These are phyloP conservation scores for Triplophysa tibetana DNA, from an alignment of 2,113 vertebrate genomes.

Conservation along the genomic window DNA sequence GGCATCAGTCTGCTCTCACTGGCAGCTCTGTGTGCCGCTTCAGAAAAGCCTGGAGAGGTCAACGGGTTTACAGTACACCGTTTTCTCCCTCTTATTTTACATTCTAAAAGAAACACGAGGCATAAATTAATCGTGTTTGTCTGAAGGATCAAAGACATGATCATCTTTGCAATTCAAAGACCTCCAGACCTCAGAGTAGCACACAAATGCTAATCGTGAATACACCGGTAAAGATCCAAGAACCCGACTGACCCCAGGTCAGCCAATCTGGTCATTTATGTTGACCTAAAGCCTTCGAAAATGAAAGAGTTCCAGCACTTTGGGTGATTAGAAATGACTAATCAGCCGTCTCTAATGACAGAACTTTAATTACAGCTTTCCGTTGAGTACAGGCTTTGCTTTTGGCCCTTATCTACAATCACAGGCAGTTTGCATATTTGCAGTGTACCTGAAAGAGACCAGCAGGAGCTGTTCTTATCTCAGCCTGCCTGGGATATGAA, in stretches of 20 bases:
- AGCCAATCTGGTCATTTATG: conserved; percentile 4
- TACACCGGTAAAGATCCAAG: conserved; percentile 33
- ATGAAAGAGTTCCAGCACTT: conserved; percentile 46
- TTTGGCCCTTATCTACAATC: conserved; percentile 50
- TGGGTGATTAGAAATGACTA: conserved; percentile 48
- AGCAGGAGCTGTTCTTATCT: conserved; percentile 51
- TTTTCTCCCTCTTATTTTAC: neutral
- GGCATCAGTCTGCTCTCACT: conserved; percentile 14
- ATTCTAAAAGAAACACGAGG: neutral
- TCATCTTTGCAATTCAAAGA: conserved; percentile 22
- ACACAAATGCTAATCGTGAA: conserved; percentile 43
- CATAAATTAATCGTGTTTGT: conserved; percentile 30
- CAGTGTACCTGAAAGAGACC: conserved; percentile 57
- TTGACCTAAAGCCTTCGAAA: conserved; percentile 44
- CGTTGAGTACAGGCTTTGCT: conserved; percentile 38
- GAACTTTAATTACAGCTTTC: conserved; percentile 50
- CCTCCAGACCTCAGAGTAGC: conserved; percentile 15
- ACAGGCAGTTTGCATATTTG: conserved; percentile 59
- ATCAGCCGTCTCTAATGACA: conserved; percentile 55
- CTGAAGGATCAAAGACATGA: conserved; percentile 27
- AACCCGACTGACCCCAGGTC: conserved; percentile 38
- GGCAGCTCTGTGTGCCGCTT: neutral
- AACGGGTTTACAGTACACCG: conserved; percentile 9
- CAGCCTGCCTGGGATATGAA: conserved; percentile 32
- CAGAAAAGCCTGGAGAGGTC: conserved; percentile 24